Conservation (phyloP, 2,113 vertebrate genomes). For the Edolisoma coerulescens region DNA sequence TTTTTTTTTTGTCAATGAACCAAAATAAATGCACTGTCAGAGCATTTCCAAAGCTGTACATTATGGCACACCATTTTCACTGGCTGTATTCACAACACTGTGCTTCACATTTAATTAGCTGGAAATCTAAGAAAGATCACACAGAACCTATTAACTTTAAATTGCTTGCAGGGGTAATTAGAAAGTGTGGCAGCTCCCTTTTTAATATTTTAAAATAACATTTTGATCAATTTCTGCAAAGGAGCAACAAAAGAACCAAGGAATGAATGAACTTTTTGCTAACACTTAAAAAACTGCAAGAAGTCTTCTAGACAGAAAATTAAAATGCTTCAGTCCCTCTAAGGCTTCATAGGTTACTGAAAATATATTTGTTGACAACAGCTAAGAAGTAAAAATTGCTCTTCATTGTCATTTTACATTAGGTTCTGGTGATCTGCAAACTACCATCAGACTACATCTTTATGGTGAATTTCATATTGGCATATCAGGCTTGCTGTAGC, state of each 20-base stretch:
- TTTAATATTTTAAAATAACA: constrained; percentile 9
- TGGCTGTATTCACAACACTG: background rate
- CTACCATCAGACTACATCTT: background rate
- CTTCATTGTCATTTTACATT: background rate
- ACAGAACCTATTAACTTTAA: background rate
- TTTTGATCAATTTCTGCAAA: background rate
- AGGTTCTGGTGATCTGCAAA: background rate
- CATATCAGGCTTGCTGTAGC: background rate
- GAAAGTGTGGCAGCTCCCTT: background rate
- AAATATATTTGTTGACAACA: background rate
- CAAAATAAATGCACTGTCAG: background rate
- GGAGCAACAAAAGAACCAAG: background rate
- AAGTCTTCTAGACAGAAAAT: background rate
- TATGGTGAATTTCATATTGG: background rate
- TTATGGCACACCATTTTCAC: background rate
- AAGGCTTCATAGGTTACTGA: background rate
- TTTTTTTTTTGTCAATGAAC: background rate
- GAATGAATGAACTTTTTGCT: background rate
- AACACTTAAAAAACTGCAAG: background rate
- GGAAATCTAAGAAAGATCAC: background rate
- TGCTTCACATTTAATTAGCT: constrained; percentile 9
- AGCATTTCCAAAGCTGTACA: background rate
- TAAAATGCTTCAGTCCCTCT: background rate
- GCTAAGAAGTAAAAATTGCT: background rate
- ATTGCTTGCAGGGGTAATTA: constrained; percentile 37